Conservation (phyloP, 2,113 vertebrate species). For the Hyaena hyaena region DNA sequence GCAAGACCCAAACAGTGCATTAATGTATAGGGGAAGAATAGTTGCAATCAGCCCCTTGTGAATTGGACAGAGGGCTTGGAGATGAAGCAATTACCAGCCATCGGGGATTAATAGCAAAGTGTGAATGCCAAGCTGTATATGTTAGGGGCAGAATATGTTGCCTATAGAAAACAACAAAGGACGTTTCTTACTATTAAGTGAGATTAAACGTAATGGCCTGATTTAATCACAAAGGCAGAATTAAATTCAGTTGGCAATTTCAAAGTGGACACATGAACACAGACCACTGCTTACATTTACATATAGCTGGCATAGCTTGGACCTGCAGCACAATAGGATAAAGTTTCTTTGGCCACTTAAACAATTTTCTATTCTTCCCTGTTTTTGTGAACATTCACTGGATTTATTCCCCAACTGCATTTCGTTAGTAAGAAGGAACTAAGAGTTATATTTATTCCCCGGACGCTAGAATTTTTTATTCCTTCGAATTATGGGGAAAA, state of each 20-base stretch:
- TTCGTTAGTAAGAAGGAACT: conserved; percentile 83
- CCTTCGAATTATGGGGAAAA: conserved; percentile 66
- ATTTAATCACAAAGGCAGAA: conserved; percentile 92
- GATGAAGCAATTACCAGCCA: conserved; percentile 92
- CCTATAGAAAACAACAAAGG: conserved; percentile 92
- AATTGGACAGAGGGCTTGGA: conserved; percentile 89
- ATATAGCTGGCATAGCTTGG: conserved; percentile 91
- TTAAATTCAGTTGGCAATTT: conserved; percentile 92
- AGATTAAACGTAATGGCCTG: conserved; percentile 93
- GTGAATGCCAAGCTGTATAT: conserved; percentile 92
- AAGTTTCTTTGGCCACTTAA: conserved; percentile 90
- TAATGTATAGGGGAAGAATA: conserved; percentile 91
- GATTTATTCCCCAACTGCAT: conserved; percentile 86
- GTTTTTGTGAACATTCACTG: conserved; percentile 85
- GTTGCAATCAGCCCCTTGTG: conserved; percentile 90
- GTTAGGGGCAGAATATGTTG: conserved; percentile 91
- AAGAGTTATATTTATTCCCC: conserved; percentile 87
- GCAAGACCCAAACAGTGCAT: conserved; percentile 88
- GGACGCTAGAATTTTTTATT: conserved; percentile 85
- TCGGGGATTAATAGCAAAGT: conserved; percentile 91
- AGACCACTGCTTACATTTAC: conserved; percentile 89
- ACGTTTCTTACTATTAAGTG: conserved; percentile 91
- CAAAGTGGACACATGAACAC: conserved; percentile 89
- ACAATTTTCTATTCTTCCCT: conserved; percentile 89
- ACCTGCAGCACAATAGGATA: conserved; percentile 85